A percentile compares a stretch with the other conserved stretches of the same genome.
Conservation (phyloP, 2,888 invertebrate genomes). For the Dromius quadrimaculatus region DNA sequence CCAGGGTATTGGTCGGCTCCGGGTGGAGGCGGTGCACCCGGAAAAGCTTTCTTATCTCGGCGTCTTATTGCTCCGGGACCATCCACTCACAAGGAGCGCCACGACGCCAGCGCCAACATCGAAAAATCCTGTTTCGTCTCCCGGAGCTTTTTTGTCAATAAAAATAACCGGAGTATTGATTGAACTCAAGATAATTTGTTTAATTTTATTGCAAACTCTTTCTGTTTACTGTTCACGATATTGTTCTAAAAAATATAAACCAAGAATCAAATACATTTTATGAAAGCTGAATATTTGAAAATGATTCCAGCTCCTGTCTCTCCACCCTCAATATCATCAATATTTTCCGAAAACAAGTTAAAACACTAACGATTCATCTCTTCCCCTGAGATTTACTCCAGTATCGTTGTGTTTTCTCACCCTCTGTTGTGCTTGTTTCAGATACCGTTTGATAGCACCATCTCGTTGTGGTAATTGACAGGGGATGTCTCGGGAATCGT, state of each 20-base stretch:
- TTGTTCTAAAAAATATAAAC: too few relatives aligned
- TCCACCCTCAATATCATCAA: too few relatives aligned
- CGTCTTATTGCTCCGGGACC: constrained; percentile 59
- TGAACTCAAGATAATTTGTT: constrained; percentile 19
- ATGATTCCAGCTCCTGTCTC: background rate
- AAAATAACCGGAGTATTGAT: constrained; percentile 17
- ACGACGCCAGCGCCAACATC: constrained; percentile 10
- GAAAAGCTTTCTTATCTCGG: constrained; percentile 64
- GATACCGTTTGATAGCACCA: background rate
- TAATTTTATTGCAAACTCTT: constrained; percentile 24
- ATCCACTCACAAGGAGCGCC: constrained; percentile 44
- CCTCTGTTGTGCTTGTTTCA: background rate
- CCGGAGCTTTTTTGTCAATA: constrained; percentile 33
- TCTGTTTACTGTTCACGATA: constrained; percentile 13
- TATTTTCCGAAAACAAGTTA: constrained; percentile 23
- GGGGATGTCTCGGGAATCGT: constrained; percentile 44
- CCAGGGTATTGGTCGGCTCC: constrained; percentile 63
- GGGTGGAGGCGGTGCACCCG: constrained; percentile 62
- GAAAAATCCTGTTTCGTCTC: constrained; percentile 22
- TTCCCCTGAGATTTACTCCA: constrained; percentile 16
- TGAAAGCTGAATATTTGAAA: background rate
- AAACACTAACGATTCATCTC: constrained; percentile 12
- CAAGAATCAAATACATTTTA: too few relatives aligned
- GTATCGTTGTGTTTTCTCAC: background rate
- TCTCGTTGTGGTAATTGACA: constrained; percentile 44